phyloP scores from a whole-genome alignment of 2,797 vertebrate genomes.

The Helicolenus hilgendorfi region DNA sequence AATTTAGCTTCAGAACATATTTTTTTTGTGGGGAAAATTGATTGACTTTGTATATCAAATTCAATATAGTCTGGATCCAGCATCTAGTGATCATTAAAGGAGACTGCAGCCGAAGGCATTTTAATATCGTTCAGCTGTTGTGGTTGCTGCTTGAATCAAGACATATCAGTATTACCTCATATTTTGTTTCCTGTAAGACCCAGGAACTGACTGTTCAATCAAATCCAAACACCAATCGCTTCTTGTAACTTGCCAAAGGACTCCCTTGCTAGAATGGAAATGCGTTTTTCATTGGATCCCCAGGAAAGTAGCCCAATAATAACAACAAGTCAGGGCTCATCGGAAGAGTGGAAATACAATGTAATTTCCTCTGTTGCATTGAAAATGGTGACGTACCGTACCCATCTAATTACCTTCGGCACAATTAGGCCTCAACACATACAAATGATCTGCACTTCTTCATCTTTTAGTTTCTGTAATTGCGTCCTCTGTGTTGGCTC shows the following conservation, averaged over 20 bases:
- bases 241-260: background rate
- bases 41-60: background rate
- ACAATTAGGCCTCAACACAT: conserved; percentile 12
- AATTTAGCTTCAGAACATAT: background rate
- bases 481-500: conserved; percentile 24
- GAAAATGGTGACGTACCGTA: conserved; percentile 1
- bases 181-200: background rate
- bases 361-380: conserved; percentile 48
- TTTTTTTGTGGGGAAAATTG: background rate
- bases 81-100: background rate
- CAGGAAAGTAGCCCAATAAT: conserved; percentile 32
- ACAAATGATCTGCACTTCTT: conserved; percentile 6
- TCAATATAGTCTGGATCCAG: background rate
- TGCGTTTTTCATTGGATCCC: conserved; percentile 39
- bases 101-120: background rate
- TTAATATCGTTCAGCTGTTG: background rate
- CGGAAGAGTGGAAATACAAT: conserved; percentile 22
- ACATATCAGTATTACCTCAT: background rate
- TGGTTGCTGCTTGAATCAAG: background rate
- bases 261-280: conserved; percentile 23
- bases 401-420: conserved; percentile 56
- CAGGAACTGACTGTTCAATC: conserved; percentile 35
- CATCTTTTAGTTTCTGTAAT: conserved; percentile 39
- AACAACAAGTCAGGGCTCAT: conserved; percentile 15
- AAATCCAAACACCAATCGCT: conserved; percentile 31